Conservation (phyloP, 2,888 invertebrate species). For the Andrena bucephala region DNA sequence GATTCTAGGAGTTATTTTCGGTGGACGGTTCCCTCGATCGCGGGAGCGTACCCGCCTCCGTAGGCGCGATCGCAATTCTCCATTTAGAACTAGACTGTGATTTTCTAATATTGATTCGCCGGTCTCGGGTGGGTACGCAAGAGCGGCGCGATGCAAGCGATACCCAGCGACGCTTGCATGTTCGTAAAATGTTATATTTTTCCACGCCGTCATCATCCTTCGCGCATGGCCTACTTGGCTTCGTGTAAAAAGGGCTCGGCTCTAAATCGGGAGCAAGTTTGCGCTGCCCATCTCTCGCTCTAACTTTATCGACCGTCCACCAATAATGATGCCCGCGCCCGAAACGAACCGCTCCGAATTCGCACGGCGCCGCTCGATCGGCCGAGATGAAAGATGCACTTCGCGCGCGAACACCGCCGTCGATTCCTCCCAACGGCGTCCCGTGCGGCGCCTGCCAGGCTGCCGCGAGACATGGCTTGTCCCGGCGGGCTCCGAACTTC, state of each 20-base stretch:
- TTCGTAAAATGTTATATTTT: conserved; percentile 71
- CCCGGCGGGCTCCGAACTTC: not conserved
- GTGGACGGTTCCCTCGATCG: conserved; percentile 11
- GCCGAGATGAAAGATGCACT: conserved; percentile 33
- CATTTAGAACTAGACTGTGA: conserved; percentile 42
- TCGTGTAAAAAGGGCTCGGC: conserved; percentile 77
- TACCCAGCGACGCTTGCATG: conserved; percentile 52
- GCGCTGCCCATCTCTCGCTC: conserved; percentile 70
- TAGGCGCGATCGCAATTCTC: conserved; percentile 46
- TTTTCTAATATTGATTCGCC: conserved; percentile 65
- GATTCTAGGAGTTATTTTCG: conserved; percentile 26
- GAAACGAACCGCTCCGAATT: conserved; percentile 47
- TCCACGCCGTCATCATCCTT: conserved; percentile 71
- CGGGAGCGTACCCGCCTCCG: conserved; percentile 11
- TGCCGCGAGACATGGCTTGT: not conserved
- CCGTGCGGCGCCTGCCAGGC: conserved; percentile 7
- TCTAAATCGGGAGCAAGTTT: conserved; percentile 79
- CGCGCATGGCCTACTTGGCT: conserved; percentile 74
- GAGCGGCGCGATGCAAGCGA: conserved; percentile 40
- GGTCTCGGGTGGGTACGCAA: conserved; percentile 33
- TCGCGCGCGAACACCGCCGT: conserved; percentile 14
- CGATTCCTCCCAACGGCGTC: not conserved
- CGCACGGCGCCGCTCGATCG: not conserved
- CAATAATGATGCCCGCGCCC: conserved; percentile 61
- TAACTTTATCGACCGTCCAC: conserved; percentile 70